Base-by-base conservation (phyloP, 1,140 invertebrate species). In the Oryzaephilus surinamensis region DNA sequence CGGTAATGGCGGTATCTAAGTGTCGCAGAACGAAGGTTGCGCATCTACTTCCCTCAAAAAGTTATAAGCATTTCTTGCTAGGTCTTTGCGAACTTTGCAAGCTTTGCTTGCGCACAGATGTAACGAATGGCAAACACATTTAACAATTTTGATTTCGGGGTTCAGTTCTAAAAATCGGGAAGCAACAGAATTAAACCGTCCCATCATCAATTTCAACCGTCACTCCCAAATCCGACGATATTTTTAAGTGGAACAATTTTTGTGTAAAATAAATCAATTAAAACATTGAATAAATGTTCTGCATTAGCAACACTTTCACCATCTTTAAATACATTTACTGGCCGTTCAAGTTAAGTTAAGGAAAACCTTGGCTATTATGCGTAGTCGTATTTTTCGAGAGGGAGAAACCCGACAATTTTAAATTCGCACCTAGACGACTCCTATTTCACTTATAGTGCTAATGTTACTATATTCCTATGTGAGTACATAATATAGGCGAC, bases 71-170 rank as follows among this genome's bases (percentile, higher is more conserved):
- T 55, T 46, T 23, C 54, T 16, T 10, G 47, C 40, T 14, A 64
- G 36, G 19, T 57, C 42, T 46, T 63, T 55, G 21, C 41, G 51
- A 6, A 31, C 14, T 48, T 61, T 60, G 29, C 55, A 62, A 5
- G 62, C 56, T 26, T 63, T 44, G 37, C 47, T 55, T 0, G 52
- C 55, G 43, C 52, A 58, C 7, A 62, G 39, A 45, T 61, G 55
- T 15, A 59, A 38, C 15, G 53, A 59, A 39, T 65, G 62, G 37
- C 60, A 62, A 7, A 63, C 41, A 51, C 60, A 66, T 52, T 63
- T 64, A 15, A 55, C 43, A 3, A 63, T 45, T 8, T 29, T 32
- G 3, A 63, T 55, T 2, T 51, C 54, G 11, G 58, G 57, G 24
- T 38, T 56, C 34, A 32, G 21, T 27, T 52, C 30, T 21, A 28